Evolutionary conservation across 2,113 vertebrate species (phyloP), one percentile per base, ranked within the genome.

Genomic region (Numenius arquata): DNA sequence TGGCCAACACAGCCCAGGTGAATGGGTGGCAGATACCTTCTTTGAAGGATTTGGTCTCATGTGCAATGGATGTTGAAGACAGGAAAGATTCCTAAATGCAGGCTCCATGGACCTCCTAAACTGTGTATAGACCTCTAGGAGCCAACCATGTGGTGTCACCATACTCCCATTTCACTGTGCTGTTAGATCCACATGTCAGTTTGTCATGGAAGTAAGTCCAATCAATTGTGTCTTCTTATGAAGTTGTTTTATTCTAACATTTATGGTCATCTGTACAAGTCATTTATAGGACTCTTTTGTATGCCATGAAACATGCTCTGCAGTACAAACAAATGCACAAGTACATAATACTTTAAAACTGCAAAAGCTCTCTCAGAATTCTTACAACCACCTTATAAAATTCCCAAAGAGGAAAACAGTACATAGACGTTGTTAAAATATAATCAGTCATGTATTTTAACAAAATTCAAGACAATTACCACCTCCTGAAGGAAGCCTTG

Each of bases 381-480:
- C 43, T 55, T 73, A 66, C 9, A 91, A 78, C 8, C 27, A 48
- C 27, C 41, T 74, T 41, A 48, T 13, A 73, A 84, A 75, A 93
- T 62, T 88, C 27, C 23, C 52, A 15, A 89, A 85, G 61, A 79
- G n/a, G 30, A 92, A 89, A 91, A 79, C 38, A 92, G 27, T 41
- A 85, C 20, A 85, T 26, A 91, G 73, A 93, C 15, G 0, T 62
- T 83, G 48, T 65, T 93, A 86, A 94, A 96, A 95, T 82, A 90
- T 36, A 93, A 95, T 82, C 82, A 92, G 36, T 90, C 40, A 94
- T 76, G n/a, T 87, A 92, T 93, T 96, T 96, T 88, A 95, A 92
- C 58, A 92, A 95, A 95, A 91, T 83, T 74, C 41, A 94, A 89
- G 80, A 95, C 92, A 96, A 95, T 95, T 95, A 82, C 67, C 74